Percentiles rank a stretch among this genome's conserved stretches.
phyloP scores from a whole-genome alignment of 2,888 invertebrate species.

The Leucozona laternaria region DNA sequence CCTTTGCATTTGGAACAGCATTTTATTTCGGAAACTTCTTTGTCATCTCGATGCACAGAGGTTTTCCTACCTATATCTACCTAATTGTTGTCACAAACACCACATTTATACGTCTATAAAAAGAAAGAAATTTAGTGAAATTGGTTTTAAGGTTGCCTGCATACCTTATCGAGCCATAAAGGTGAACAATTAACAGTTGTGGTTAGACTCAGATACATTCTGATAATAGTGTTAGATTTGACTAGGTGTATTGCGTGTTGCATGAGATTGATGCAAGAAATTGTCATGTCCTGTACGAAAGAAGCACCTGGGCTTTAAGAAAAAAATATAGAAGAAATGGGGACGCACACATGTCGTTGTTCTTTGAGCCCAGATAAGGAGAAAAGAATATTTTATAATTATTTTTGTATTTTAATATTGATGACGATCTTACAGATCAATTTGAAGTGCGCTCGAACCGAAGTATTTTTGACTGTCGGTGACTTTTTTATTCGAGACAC shows the following conservation, averaged over 20 bases:
- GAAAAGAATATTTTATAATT: too few species aligned
- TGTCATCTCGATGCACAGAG: slow-evolving; percentile 25
- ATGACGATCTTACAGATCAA: too few species aligned
- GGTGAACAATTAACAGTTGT: slow-evolving; percentile 78
- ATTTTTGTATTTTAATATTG: too few species aligned
- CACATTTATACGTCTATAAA: slow-evolving; percentile 42
- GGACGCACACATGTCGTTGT: neutral
- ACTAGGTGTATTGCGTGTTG: slow-evolving; percentile 55
- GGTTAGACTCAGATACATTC: slow-evolving; percentile 56
- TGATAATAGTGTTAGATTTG: neutral
- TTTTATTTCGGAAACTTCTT: neutral
- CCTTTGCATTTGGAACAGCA: slow-evolving; percentile 15
- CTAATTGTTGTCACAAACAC: slow-evolving; percentile 73
- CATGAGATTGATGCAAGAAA: slow-evolving; percentile 36
- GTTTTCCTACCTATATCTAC: neutral
- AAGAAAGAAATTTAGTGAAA: slow-evolving; percentile 36
- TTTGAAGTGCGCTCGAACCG: too few species aligned
- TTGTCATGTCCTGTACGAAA: neutral
- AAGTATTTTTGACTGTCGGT: too few species aligned
- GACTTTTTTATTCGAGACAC: too few species aligned
- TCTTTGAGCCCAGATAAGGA: neutral
- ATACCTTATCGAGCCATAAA: slow-evolving; percentile 68
- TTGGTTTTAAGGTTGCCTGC: slow-evolving; percentile 11
- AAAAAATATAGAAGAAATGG: neutral
- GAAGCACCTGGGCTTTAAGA: neutral